Evolutionary conservation across 1,140 invertebrate genomes (phyloP), one percentile per base, ranked within the genome.

Genomic region (Neodiprion pinetum): DNA sequence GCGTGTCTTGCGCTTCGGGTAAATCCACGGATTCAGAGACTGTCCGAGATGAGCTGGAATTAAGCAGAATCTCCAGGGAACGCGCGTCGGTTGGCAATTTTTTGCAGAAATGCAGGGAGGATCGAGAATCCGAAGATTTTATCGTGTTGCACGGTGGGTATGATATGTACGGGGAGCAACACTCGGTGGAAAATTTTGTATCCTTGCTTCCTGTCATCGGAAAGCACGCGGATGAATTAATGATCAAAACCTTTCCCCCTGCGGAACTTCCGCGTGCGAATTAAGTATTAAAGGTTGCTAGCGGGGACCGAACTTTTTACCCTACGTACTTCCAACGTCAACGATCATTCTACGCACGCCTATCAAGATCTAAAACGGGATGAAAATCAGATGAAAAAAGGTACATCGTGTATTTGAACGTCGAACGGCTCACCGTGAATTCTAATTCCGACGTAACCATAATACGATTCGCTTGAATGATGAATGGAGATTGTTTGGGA

Each of bases 211-310:
- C 70, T 73, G 75, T 80, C 79, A 74, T 80, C 74, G 75, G 74
- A 70, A 73, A 67, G 78, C 71, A 79, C 76, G 80, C 76, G 66
- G 23, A 28, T 75, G 73, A 79, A 80, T 80, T 80, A 80, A 80
- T 80, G 79, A 80, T 75, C 77, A 67, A 47, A 76, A 75, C 0
- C 28, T 40, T 5, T 5, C 28, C 28, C 11, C 11, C 53, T 61
- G 53, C 53, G n/a, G 53, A 12, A 17, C 53, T 61, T 17, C 53
- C 53, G 53, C n/a, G 9, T 14, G 7, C 53, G 53, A 61, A 61
- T 61, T 61, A 61, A 17, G 53, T 9, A 17, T 61, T 61, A 61
- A 12, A 61, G 53, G 28, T 3, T 1, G 28, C 4, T 5, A 40
- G 28, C 28, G 28, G 28, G 5, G 28, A 40, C 28, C 28, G 5